Conservation (phyloP, 2,113 vertebrate genomes). For the Petroica traversi region DNA sequence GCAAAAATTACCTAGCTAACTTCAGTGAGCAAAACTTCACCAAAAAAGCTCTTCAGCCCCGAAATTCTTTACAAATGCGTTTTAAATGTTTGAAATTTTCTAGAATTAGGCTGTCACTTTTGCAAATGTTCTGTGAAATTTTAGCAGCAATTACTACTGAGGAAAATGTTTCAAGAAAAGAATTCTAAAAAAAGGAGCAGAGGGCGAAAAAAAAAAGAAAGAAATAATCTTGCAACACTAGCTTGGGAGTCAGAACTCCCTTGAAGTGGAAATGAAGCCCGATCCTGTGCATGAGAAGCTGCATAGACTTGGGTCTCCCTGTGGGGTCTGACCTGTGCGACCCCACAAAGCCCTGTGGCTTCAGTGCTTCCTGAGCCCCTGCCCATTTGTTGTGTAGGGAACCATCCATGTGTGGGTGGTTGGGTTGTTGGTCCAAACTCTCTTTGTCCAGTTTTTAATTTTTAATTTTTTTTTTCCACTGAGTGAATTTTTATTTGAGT, state of each 20-base stretch:
- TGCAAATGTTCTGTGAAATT: constrained; percentile 48
- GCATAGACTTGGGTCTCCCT: rapidly evolving
- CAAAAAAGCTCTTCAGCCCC: constrained; percentile 17
- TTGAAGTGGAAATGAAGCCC: neutral
- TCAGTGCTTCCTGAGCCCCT: neutral
- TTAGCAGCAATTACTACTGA: constrained; percentile 60
- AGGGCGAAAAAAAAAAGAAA: neutral
- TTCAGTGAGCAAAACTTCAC: constrained; percentile 19
- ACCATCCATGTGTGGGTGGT: neutral
- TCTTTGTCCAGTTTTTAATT: neutral
- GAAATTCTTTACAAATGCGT: constrained; percentile 35
- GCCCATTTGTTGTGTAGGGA: rapidly evolving
- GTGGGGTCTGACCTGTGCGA: neutral
- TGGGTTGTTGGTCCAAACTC: neutral
- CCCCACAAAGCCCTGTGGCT: neutral
- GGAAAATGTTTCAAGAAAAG: constrained; percentile 11
- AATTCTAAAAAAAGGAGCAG: constrained; percentile 35
- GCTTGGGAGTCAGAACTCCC: neutral
- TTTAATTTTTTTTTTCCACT: rapidly evolving
- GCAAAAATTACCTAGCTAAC: constrained; percentile 27
- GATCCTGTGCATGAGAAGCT: rapidly evolving
- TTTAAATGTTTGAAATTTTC: constrained; percentile 62
- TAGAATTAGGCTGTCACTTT: constrained; percentile 66
- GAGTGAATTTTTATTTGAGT: neutral
- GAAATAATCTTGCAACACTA: neutral